phyloP scores from a whole-genome alignment of 2,888 invertebrate genomes.

The Metacarcinus magister region DNA sequence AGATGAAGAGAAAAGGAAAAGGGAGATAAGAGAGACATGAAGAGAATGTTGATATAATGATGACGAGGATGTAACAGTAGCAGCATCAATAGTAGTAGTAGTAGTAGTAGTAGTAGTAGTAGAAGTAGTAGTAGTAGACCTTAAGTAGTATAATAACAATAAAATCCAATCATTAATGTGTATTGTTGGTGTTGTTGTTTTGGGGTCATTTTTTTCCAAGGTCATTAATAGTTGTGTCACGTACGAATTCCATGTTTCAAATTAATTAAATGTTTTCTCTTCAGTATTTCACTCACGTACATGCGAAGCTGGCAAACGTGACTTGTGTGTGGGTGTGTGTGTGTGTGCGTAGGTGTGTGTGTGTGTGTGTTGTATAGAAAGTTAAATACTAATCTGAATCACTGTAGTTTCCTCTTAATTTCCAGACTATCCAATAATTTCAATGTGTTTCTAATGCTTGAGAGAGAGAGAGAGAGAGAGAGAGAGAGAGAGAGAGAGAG shows the following conservation, averaged over 20 bases:
- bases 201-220: too few relatives aligned
- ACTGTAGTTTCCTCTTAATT: not conserved
- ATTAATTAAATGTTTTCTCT: too few relatives aligned
- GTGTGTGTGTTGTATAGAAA: too few relatives aligned
- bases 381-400: not conserved
- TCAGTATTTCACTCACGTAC: too few relatives aligned
- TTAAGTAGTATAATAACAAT: too few relatives aligned
- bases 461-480: not conserved
- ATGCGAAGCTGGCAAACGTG: too few relatives aligned
- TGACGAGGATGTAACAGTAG: not conserved
- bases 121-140: slow-evolving; percentile 11
- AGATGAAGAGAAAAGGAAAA: not conserved
- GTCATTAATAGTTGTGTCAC: too few relatives aligned
- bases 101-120: not conserved
- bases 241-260: too few relatives aligned
- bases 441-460: not conserved
- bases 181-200: too few relatives aligned
- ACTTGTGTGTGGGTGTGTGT: too few relatives aligned
- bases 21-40: not conserved
- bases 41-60: not conserved
- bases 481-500: not conserved
- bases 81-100: not conserved
- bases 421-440: not conserved
- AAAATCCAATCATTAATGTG: too few relatives aligned
- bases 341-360: too few relatives aligned